Base-by-base conservation (phyloP, 1,140 invertebrate species). In the Philotrypesis tridentata region DNA sequence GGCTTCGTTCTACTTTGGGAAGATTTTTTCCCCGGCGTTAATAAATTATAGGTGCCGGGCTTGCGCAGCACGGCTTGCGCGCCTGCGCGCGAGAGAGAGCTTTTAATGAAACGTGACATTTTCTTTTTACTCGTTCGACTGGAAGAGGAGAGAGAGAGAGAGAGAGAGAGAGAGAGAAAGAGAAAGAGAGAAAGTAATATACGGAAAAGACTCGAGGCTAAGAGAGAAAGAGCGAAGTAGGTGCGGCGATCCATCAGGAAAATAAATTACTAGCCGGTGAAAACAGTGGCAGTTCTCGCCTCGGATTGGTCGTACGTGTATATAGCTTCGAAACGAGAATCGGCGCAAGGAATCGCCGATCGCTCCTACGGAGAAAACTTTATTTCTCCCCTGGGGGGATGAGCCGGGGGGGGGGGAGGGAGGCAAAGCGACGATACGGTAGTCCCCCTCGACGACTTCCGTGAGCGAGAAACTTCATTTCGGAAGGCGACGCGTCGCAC, bases 351-450 rank as follows among this genome's bases (percentile, higher is more conserved):
- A 67, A 82, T 65, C 70, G 82, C 65, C 82, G 81, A 82, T 65
- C 43, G 72, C 72, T 23, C n/a, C 2, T 74, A 67, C 79, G 65
- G 68, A 80, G 83, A 82, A 85, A 85, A 84, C 82, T 83, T 79
- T 80, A 83, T 79, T 79, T 70, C 71, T 80, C 78, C 82, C 81
- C n/a, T n/a, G n/a, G n/a, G n/a, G n/a, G n/a, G n/a, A n/a, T n/a
- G n/a, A n/a, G n/a, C n/a, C n/a, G n/a, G n/a, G n/a, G n/a, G 25
- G 0, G 70, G 75, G 81, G 68, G 8, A 21, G 33, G 43, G n/a
- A 37, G 27, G 33, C 78, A n/a, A 65, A 29, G 68, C 8, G n/a
- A 11, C 21, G 55, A 29, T n/a, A n/a, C 23, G 4, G 55, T 8
- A 21, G 17, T 23, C 40, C 61, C 37, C 74, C 33, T 43, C n/a